Evolutionary conservation across 2,888 invertebrate genomes (phyloP), one percentile per base, ranked within the genome.

Genomic region (Epinotia demarniana): DNA sequence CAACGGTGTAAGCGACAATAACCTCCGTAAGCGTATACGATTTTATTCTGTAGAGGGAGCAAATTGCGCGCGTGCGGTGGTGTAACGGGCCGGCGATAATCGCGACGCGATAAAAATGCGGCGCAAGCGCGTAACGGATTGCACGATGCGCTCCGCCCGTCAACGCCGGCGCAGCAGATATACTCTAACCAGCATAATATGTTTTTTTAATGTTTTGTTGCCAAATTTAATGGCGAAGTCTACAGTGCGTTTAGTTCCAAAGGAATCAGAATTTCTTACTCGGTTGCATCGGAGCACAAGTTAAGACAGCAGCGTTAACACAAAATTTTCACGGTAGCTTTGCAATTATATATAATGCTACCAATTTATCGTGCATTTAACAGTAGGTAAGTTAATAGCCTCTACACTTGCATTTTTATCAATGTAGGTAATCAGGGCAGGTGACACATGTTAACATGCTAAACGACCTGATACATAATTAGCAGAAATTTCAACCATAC

Each of bases 41-140:
- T 46, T 6, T 60, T 60, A 11, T 62, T 49, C 18, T 19, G 80
- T 78, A 78, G 78, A 81, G 85, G 81, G 82, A 81, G 82, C 84
- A 85, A 86, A 85, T 85, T 84, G 86, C 83, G 85, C 89, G 88
- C 90, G 87, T 88, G 90, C 89, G 86, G 82, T 84, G 82, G 81
- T 81, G 83, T 93, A 92, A 93, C 92, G 91, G 92, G 82, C 84
- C 83, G 79, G 80, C 85, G 86, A 89, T 91, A 90, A 92, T 92
- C 90, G 88, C 85, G 75, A 78, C 80, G 84, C 81, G 90, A 90
- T 90, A 90, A 91, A 91, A 92, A 90, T 78, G 73, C 84, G 80
- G 83, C 85, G 86, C 85, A 81, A 84, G 84, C 88, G 88, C 86
- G 89, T 92, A 91, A 90, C 55, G 77, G 72, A 69, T 72, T 75